Evolutionary conservation across 2,888 invertebrate genomes (phyloP).

Genomic region (Apamea monoglypha): DNA sequence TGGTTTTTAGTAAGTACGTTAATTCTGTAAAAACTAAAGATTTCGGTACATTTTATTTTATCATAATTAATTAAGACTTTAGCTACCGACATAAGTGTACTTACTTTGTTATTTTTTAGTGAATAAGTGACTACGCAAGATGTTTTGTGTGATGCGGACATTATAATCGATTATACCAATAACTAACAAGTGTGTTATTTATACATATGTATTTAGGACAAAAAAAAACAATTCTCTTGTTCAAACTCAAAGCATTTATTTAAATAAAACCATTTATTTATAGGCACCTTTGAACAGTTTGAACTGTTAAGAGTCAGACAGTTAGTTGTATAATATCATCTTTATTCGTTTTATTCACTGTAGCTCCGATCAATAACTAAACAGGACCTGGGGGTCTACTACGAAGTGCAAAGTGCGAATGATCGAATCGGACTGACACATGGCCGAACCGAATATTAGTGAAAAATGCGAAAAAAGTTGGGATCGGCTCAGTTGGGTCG

Average conservation of each 20-base stretch:
- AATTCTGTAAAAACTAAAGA: neutral
- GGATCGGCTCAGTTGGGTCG: no score
- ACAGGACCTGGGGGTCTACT: no score
- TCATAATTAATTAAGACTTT: neutral
- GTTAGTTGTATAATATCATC: neutral
- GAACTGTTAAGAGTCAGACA: neutral
- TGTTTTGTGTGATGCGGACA: constrained; percentile 45
- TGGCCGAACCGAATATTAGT: no score
- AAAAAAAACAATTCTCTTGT: neutral
- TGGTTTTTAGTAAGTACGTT: neutral
- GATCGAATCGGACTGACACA: no score
- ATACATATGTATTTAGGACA: neutral
- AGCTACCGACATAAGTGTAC: constrained; percentile 20
- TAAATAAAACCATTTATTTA: neutral
- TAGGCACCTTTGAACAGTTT: neutral
- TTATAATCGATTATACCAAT: constrained; percentile 32
- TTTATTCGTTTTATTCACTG: neutral
- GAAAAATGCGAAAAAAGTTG: no score
- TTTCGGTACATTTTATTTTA: neutral
- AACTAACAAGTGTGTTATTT: constrained; percentile 2
- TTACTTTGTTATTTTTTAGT: constrained; percentile 40
- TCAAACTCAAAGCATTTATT: neutral
- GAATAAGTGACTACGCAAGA: constrained; percentile 29
- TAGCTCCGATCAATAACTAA: neutral
- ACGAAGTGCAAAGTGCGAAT: no score